phyloP scores from a whole-genome alignment of 2,888 invertebrate genomes.

The Ellobium chinense region DNA sequence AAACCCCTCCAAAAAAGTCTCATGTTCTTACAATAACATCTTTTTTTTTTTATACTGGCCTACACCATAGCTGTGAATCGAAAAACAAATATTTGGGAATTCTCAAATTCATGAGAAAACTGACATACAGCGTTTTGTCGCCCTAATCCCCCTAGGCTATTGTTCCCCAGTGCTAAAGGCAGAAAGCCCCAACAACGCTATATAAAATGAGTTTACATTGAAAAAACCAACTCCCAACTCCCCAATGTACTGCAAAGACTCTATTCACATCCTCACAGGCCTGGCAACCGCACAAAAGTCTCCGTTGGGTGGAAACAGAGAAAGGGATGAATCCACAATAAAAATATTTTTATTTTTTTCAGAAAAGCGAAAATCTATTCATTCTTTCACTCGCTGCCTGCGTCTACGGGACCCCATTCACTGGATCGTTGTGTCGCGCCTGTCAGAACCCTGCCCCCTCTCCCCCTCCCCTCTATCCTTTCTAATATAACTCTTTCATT shows the following conservation, averaged over 20 bases:
- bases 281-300: background rate
- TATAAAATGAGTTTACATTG: constrained; percentile 5
- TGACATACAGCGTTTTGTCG: background rate
- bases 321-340: background rate
- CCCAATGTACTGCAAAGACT: background rate
- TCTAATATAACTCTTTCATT: too few relatives aligned
- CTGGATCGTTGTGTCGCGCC: too few relatives aligned
- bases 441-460: too few relatives aligned
- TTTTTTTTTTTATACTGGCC: too few relatives aligned
- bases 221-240: background rate
- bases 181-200: background rate
- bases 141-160: background rate
- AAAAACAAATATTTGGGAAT: too few relatives aligned
- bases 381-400: background rate
- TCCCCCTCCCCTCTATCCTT: too few relatives aligned
- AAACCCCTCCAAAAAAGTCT: too few relatives aligned
- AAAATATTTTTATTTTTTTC: background rate
- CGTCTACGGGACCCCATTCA: background rate
- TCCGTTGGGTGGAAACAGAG: background rate
- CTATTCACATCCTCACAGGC: background rate
- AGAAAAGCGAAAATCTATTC: too few relatives aligned
- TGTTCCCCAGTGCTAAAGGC: background rate
- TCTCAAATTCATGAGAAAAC: too few relatives aligned
- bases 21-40: too few relatives aligned
- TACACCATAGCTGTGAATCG: too few relatives aligned